Percentiles rank a stretch among this genome's conserved stretches.
Evolutionary conservation across 2,113 vertebrate species (phyloP).

Genomic region (Polypterus senegalus): DNA sequence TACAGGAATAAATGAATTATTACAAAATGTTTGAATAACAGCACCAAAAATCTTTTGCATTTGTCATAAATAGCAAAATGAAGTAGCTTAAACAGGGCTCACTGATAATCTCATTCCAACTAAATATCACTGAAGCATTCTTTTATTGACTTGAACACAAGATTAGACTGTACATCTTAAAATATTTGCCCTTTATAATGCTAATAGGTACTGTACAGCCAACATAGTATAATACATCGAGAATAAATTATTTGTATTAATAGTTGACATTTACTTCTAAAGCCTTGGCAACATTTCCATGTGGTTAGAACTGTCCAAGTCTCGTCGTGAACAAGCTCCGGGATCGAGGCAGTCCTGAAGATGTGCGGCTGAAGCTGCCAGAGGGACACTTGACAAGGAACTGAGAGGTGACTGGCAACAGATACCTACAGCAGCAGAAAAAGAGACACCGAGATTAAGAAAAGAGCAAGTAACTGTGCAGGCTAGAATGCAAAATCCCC

Average conservation of each 20-base stretch:
- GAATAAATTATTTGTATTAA: conserved; percentile 29
- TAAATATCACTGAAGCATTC: conserved; percentile 37
- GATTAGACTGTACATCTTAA: conserved; percentile 30
- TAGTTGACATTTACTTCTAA: conserved; percentile 37
- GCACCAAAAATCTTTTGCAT: conserved; percentile 28
- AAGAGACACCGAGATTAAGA: conserved; percentile 39
- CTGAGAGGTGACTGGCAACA: conserved; percentile 83
- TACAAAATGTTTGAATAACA: conserved; percentile 16
- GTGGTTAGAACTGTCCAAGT: conserved; percentile 73
- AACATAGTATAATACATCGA: conserved; percentile 33
- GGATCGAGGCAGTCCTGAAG: conserved; percentile 63
- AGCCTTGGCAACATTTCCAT: conserved; percentile 26
- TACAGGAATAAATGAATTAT: conserved; percentile 19
- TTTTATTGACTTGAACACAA: conserved; percentile 27
- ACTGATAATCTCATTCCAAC: conserved; percentile 32
- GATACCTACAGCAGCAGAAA: conserved; percentile 69
- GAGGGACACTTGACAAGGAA: conserved; percentile 80
- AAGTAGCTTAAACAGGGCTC: conserved; percentile 28
- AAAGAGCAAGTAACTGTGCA: conserved; percentile 22
- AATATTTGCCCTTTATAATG: conserved; percentile 48
- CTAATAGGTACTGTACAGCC: conserved; percentile 42
- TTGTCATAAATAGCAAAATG: conserved; percentile 30
- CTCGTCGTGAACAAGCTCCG: conserved; percentile 70
- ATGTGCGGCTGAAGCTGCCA: conserved; percentile 62
- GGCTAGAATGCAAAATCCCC: no score